These are phyloP conservation scores for Podilymbus podiceps DNA, from an alignment of 2,113 vertebrate species.

Conservation along the genomic window DNA sequence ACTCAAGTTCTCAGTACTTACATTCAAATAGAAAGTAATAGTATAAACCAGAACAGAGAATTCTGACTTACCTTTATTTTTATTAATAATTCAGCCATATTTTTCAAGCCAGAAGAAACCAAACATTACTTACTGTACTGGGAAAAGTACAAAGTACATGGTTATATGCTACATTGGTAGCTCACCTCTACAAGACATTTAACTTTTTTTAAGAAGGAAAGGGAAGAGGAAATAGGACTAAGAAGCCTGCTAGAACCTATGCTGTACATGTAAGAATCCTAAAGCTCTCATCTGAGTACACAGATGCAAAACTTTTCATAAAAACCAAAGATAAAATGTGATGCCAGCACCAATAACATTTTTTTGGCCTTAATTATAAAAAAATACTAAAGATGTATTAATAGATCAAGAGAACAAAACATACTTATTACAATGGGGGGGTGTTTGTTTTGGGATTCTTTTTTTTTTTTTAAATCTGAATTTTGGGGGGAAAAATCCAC, in stretches of 20 bases:
- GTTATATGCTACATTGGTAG: background rate
- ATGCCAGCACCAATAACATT: background rate
- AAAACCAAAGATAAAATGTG: background rate
- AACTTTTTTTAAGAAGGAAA: background rate
- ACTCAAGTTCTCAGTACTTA: background rate
- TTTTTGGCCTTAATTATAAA: background rate
- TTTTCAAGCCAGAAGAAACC: background rate
- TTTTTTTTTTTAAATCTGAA: background rate
- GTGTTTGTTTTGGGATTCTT: background rate
- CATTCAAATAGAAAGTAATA: background rate
- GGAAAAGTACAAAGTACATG: background rate
- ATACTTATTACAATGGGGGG: background rate
- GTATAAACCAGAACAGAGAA: background rate
- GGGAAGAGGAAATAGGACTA: background rate
- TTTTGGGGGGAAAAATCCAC: background rate
- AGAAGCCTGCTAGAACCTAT: background rate
- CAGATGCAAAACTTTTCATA: background rate
- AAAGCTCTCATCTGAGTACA: background rate
- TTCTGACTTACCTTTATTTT: background rate
- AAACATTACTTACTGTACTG: background rate
- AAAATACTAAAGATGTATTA: background rate
- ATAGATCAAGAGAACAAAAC: background rate
- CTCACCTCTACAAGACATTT: background rate
- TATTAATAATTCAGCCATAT: background rate
- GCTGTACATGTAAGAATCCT: background rate